Percentiles rank a stretch among this genome's conserved stretches.
Evolutionary conservation across 2,797 vertebrate genomes (phyloP).

Genomic region (Sphenodon punctatus): DNA sequence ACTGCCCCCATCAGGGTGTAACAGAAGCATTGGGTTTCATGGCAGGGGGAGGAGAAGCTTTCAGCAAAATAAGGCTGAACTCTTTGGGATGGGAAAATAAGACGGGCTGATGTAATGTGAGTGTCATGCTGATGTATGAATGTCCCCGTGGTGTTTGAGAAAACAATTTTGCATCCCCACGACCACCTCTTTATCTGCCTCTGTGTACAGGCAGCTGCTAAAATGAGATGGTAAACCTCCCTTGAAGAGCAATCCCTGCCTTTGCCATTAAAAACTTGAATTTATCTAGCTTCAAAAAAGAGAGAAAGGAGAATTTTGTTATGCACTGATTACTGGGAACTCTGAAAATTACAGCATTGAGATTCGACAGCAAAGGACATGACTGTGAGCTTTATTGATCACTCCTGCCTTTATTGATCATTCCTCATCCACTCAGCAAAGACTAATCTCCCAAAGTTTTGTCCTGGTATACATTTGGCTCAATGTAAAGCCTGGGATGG

Average conservation of each 20-base stretch:
- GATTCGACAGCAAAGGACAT: not conserved
- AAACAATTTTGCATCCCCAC: not conserved
- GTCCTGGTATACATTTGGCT: not conserved
- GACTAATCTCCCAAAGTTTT: not conserved
- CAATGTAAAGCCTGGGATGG: too few species aligned
- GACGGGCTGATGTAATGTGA: not conserved
- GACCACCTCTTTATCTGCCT: not conserved
- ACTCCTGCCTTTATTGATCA: not conserved
- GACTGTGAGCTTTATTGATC: not conserved
- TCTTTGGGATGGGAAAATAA: not conserved
- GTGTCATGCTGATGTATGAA: not conserved
- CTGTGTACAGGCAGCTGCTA: not conserved
- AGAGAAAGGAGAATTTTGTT: too few species aligned
- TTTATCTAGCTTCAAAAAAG: too few species aligned
- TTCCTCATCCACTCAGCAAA: not conserved
- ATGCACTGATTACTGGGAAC: accelerated
- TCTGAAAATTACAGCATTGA: not conserved
- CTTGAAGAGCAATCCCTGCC: not conserved
- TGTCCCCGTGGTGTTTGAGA: not conserved
- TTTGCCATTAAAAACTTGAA: not conserved
- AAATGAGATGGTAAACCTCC: not conserved
- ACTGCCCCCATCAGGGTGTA: constrained; percentile 33
- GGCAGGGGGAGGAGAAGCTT: not conserved
- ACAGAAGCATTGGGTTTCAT: constrained; percentile 64
- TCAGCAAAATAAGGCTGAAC: not conserved